Percentiles rank a stretch among this genome's conserved stretches.
phyloP scores from a whole-genome alignment of 2,888 invertebrate species.

The Plutella xylostella region DNA sequence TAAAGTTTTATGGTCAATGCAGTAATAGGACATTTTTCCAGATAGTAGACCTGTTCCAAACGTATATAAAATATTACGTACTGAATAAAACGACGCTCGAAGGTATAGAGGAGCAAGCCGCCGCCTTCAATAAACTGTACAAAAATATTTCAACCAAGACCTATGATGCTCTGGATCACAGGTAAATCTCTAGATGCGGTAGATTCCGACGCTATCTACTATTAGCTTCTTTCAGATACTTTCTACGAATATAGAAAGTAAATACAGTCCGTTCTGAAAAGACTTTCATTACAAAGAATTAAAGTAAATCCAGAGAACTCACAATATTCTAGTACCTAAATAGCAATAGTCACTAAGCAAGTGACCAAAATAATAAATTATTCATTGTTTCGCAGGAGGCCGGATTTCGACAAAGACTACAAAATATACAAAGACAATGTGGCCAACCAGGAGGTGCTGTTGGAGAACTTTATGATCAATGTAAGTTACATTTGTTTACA shows the following conservation, averaged over 20 bases:
- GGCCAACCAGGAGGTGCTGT: conserved; percentile 76
- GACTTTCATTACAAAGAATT: too few relatives aligned
- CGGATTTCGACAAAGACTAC: conserved; percentile 82
- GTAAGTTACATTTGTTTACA: too few relatives aligned
- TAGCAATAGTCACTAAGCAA: too few relatives aligned
- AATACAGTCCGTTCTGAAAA: too few relatives aligned
- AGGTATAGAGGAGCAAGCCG: conserved; percentile 80
- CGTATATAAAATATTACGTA: conserved; percentile 78
- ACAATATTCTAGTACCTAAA: too few relatives aligned
- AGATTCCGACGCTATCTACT: too few relatives aligned
- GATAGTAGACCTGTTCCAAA: conserved; percentile 81
- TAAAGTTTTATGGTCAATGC: neutral
- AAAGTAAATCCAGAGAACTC: too few relatives aligned
- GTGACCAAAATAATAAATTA: neutral
- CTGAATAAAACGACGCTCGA: conserved; percentile 82
- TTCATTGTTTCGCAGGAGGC: conserved; percentile 37
- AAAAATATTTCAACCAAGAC: conserved; percentile 76
- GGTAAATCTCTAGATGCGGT: too few relatives aligned
- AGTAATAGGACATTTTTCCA: conserved; percentile 46
- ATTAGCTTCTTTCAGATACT: too few relatives aligned
- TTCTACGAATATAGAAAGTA: too few relatives aligned
- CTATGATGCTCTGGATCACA: conserved; percentile 85
- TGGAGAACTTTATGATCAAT: conserved; percentile 78
- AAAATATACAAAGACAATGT: conserved; percentile 77
- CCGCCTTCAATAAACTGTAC: conserved; percentile 75